Conservation (phyloP, 2,113 vertebrate genomes). For the Taurulus bubalis region DNA sequence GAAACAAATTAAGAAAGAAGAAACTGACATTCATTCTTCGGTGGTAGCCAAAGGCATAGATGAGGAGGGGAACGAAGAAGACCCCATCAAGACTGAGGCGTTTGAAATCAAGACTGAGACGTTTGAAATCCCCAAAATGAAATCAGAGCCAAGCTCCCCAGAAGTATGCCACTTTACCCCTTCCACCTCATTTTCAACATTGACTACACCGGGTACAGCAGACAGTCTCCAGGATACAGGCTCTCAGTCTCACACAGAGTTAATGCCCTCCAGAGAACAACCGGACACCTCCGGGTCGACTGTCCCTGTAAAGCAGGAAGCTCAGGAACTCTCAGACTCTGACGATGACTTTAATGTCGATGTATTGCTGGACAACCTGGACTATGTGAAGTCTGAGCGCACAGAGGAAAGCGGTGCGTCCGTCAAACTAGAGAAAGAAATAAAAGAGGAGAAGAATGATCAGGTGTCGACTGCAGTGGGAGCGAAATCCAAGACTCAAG, state of each 20-base stretch:
- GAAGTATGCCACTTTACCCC: conserved; percentile 12
- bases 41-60: background rate
- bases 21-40: background rate
- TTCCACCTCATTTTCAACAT: conserved; percentile 19
- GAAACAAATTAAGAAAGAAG: conserved; percentile 55
- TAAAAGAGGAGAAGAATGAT: conserved; percentile 43
- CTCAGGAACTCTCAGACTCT: conserved; percentile 59
- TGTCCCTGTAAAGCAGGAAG: conserved; percentile 67
- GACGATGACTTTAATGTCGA: conserved; percentile 81
- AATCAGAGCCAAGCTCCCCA: conserved; percentile 63
- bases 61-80: conserved; percentile 3
- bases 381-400: conserved; percentile 70
- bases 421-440: conserved; percentile 50
- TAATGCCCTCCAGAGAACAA: background rate
- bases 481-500: conserved; percentile 85
- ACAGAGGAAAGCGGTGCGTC: conserved; percentile 9
- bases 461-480: conserved; percentile 42
- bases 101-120: background rate
- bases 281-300: background rate
- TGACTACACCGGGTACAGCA: background rate
- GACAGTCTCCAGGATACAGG: conserved; percentile 21
- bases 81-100: conserved; percentile 9
- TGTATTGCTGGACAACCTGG: conserved; percentile 78
- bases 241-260: conserved; percentile 6
- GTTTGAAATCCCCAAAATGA: conserved; percentile 34